Evolutionary conservation across 2,888 invertebrate genomes (phyloP).

Genomic region (Meliscaeva auricollis): DNA sequence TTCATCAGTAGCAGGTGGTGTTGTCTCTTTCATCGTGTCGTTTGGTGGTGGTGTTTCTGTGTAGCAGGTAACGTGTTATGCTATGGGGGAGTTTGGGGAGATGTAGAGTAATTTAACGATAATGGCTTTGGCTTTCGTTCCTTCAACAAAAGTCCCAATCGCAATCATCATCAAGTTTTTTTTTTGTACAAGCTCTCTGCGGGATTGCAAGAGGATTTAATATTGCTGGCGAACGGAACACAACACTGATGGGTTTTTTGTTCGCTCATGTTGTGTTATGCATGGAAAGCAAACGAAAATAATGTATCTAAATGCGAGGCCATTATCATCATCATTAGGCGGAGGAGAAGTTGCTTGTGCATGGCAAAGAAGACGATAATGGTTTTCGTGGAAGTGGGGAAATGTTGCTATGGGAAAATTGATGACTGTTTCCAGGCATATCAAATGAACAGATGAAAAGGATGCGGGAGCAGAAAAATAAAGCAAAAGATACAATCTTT

Average conservation of each 20-base stretch:
- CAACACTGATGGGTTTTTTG: conserved; percentile 63
- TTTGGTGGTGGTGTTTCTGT: neutral
- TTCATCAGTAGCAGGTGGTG: conserved; percentile 39
- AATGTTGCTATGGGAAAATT: conserved; percentile 51
- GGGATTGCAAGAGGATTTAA: too few species aligned
- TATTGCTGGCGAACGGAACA: conserved; percentile 51
- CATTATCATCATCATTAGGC: conserved; percentile 75
- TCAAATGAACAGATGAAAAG: neutral
- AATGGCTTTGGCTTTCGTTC: conserved; percentile 68
- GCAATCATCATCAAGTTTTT: conserved; percentile 66
- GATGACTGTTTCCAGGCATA: conserved; percentile 35
- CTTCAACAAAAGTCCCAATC: conserved; percentile 32
- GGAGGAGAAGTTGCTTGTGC: conserved; percentile 58
- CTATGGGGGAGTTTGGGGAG: conserved; percentile 18
- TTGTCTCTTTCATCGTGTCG: conserved; percentile 47
- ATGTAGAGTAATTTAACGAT: conserved; percentile 60
- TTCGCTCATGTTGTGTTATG: neutral
- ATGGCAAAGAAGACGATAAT: conserved; percentile 66
- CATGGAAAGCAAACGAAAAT: conserved; percentile 47
- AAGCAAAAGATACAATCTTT: conserved; percentile 24
- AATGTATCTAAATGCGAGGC: conserved; percentile 58
- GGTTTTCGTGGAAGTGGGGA: conserved; percentile 72
- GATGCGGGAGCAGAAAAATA: neutral
- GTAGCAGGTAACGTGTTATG: neutral
- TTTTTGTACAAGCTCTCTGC: conserved; percentile 18